Evolutionary conservation across 2,888 invertebrate genomes (phyloP).

Genomic region (Leptura quadrifasciata): DNA sequence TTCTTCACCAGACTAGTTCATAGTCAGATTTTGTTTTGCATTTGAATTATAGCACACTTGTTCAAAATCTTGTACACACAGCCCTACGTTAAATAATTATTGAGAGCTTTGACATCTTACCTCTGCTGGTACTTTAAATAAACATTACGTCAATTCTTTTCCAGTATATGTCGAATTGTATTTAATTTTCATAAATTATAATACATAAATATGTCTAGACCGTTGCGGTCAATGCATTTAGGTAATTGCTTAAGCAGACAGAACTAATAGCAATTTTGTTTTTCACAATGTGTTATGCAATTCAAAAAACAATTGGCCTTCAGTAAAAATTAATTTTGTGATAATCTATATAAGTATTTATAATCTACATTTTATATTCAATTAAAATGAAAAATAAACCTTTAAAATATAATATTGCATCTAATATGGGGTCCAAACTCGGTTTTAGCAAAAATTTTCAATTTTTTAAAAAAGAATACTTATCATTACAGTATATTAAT

Average conservation of each 20-base stretch:
- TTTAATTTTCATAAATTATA: constrained; percentile 13
- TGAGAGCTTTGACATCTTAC: no score
- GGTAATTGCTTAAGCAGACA: constrained; percentile 20
- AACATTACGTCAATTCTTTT: background rate
- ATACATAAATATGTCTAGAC: constrained; percentile 16
- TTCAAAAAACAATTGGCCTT: background rate
- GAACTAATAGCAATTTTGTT: constrained; percentile 26
- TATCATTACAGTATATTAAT: no score
- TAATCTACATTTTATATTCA: background rate
- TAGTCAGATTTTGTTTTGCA: no score
- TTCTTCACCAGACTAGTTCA: no score
- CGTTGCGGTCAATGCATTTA: constrained; percentile 25
- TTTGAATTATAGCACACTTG: no score
- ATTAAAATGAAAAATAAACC: background rate
- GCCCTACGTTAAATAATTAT: no score
- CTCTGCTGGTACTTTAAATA: no score
- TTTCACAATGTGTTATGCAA: background rate
- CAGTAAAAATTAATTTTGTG: background rate
- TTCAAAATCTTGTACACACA: no score
- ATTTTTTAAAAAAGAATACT: no score
- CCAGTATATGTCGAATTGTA: background rate
- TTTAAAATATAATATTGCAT: no score
- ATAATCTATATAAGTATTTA: background rate
- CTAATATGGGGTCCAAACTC: no score
- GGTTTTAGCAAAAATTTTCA: no score